phyloP scores from a whole-genome alignment of 2,888 invertebrate species.

The Dryobotodes eremita region DNA sequence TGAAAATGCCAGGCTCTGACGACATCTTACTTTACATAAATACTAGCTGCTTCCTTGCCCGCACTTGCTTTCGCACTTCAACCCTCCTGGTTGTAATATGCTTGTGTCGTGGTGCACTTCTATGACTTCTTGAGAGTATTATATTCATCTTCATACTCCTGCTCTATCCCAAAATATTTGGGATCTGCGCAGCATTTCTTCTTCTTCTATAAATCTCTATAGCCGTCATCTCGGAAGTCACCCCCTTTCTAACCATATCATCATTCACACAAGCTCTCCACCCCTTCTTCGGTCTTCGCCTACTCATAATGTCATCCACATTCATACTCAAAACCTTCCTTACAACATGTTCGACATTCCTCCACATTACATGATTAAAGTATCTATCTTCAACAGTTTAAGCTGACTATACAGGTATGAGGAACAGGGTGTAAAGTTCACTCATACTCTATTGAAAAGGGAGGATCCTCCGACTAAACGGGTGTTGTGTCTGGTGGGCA shows the following conservation, averaged over 20 bases:
- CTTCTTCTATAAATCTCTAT: background rate
- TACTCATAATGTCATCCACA: too few species aligned
- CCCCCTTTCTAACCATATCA: too few species aligned
- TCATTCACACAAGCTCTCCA: too few species aligned
- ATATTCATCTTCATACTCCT: background rate
- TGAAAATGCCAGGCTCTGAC: background rate
- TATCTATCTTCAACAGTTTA: background rate
- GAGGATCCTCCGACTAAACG: too few species aligned
- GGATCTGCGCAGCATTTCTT: background rate
- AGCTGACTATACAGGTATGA: too few species aligned
- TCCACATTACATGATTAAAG: background rate
- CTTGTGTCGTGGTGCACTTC: background rate
- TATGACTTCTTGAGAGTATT: background rate
- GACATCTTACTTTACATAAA: background rate
- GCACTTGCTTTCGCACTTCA: background rate
- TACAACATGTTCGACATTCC: background rate
- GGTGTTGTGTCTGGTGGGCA: too few species aligned
- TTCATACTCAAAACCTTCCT: background rate
- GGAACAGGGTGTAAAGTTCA: too few species aligned
- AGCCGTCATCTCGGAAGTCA: too few species aligned
- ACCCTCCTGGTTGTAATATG: background rate
- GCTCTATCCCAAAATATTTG: background rate
- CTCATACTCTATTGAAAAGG: too few species aligned
- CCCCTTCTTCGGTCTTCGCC: too few species aligned
- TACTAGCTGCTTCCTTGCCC: background rate